A percentile compares a stretch with the other conserved stretches of the same genome.
These are phyloP conservation scores for Ictidomys tridecemlineatus DNA, from an alignment of 2,113 vertebrate species.

Conservation along the genomic window DNA sequence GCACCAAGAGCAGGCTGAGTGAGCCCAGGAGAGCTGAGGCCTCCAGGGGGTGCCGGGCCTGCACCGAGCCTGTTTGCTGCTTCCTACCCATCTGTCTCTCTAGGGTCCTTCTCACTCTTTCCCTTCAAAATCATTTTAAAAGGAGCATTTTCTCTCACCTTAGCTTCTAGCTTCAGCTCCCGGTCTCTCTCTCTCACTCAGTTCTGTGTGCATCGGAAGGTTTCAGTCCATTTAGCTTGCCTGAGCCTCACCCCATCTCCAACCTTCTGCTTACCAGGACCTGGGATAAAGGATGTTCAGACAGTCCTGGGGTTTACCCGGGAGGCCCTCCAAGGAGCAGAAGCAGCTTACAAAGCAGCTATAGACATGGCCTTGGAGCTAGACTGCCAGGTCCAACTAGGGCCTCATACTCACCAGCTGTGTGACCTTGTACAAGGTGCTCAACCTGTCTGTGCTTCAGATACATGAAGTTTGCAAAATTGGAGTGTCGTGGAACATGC, in stretches of 20 bases:
- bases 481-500: too few relatives aligned
- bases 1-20: not conserved
- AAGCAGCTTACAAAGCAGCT: not conserved
- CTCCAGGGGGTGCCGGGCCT: not conserved
- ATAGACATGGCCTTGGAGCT: too few relatives aligned
- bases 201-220: not conserved
- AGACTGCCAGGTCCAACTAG: not conserved
- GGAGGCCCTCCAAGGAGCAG: not conserved
- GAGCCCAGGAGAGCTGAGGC: not conserved
- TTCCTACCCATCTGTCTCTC: not conserved
- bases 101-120: not conserved
- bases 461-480: not conserved
- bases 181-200: not conserved
- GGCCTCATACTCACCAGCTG: not conserved
- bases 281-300: not conserved
- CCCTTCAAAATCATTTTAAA: conserved; percentile 16
- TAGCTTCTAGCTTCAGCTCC: not conserved
- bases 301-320: not conserved
- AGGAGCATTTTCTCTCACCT: not conserved
- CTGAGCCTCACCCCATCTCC: not conserved
- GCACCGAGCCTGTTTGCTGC: not conserved
- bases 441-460: not conserved
- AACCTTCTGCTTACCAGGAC: not conserved
- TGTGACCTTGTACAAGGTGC: not conserved
- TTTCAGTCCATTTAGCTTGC: not conserved